Base-by-base conservation (phyloP, 2,113 vertebrate genomes). In the Anthoscopus minutus region DNA sequence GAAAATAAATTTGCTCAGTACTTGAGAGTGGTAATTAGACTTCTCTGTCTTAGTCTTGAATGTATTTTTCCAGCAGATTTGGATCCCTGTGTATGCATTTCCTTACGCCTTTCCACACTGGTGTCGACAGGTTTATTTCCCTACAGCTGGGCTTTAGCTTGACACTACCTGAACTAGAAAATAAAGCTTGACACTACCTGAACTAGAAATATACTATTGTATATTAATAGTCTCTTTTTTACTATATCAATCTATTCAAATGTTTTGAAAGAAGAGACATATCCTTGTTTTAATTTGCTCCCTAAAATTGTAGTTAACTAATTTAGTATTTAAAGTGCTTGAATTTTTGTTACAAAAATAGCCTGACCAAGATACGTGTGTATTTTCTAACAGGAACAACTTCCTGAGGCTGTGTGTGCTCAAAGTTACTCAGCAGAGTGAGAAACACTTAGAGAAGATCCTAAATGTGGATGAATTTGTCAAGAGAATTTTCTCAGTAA, bases 401-500 rank as follows among this genome's bases (percentile, higher is more conserved):
- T 99, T 99, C 60, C 96, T 99, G 81, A 98, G 99, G 20, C 98
- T 99, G 1, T 99, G 99, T 94, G 99, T 99, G 76, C 97, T 99
- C 81, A 99, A 99, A 97, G 99, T 99, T 40, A 99, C 99, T 16
- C 99, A 99, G 64, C 99, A 99, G 97, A 99, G 99, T 37, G 99
- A 99, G 97, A 99, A 99, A 92, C 99, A 99, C 92, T 96, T 99
- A 42, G 99, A 99, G 96, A 99, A 99, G 97, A 99, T 99, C 92
- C 98, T 99, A 37, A 99, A 99, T 10, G 99, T 99, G 93, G 99
- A 99, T 72, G 99, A 99, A 86, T 99, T 99, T 97, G 99, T 99
- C 56, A 99, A 99, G 97, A 98, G 99, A 88, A 98, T 99, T 73
- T 99, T 99, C 96, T 99, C 99, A 8, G 99, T 99, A 86, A 99